These are phyloP conservation scores for Pelochelys cantorii DNA, from an alignment of 2,797 vertebrate genomes.

Conservation along the genomic window DNA sequence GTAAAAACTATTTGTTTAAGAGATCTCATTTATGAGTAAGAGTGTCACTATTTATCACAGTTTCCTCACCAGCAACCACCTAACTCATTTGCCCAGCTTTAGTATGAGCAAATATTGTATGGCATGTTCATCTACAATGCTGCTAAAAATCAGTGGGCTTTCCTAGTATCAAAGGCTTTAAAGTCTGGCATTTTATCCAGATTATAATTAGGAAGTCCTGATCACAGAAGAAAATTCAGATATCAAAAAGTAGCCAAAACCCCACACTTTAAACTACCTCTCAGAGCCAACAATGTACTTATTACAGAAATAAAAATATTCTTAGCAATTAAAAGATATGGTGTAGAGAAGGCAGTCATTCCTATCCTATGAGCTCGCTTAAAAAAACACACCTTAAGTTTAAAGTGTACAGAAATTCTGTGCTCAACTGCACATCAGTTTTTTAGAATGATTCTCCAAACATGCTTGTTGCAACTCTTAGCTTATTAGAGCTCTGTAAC, in stretches of 20 bases:
- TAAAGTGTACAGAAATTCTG: neutral
- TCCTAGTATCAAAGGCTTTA: slow-evolving; percentile 12
- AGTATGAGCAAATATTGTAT: neutral
- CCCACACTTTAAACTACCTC: neutral
- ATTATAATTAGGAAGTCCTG: slow-evolving; percentile 48
- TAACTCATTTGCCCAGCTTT: neutral
- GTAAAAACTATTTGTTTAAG: neutral
- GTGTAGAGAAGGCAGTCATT: neutral
- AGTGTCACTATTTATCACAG: neutral
- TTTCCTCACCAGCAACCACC: neutral
- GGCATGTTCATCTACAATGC: neutral
- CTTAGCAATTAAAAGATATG: neutral
- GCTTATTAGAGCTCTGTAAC: neutral
- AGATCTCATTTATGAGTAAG: neutral
- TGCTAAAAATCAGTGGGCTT: neutral
- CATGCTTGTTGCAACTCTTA: neutral
- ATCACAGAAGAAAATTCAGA: neutral
- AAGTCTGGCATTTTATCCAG: slow-evolving; percentile 34
- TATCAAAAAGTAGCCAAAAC: neutral
- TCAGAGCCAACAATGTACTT: neutral
- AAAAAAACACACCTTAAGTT: rapidly evolving
- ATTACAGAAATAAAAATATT: neutral
- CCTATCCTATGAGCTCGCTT: neutral
- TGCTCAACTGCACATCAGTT: rapidly evolving
- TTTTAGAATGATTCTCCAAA: neutral